phyloP scores from a whole-genome alignment of 1,140 invertebrate genomes.

The Aphaenogaster ashmeadi region DNA sequence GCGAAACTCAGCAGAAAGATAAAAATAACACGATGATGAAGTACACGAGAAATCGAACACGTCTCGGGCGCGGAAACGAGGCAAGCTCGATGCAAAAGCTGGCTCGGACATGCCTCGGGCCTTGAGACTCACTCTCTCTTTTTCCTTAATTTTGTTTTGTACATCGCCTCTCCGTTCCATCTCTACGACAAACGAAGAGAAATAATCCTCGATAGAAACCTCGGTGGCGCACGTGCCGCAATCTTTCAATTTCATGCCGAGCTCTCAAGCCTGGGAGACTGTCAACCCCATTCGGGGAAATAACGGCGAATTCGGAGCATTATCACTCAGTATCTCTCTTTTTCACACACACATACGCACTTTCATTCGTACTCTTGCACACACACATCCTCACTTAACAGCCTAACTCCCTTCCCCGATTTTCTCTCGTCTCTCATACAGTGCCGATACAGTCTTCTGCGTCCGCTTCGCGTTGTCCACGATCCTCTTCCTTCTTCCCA shows the following conservation, averaged over 20 bases:
- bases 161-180: slow-evolving; percentile 20
- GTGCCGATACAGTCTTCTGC: slow-evolving; percentile 41
- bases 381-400: not conserved
- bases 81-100: slow-evolving; percentile 21
- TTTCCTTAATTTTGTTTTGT: slow-evolving; percentile 65
- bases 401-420: not conserved
- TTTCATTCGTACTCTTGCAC: slow-evolving; percentile 22
- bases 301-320: slow-evolving; percentile 67
- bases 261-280: slow-evolving; percentile 61
- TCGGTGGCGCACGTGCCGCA: slow-evolving; percentile 38
- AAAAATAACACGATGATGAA: slow-evolving; percentile 70
- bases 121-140: slow-evolving; percentile 18
- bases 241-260: slow-evolving; percentile 53
- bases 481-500: not conserved
- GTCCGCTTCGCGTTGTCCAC: slow-evolving; percentile 25
- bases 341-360: not conserved
- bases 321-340: not conserved
- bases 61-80: slow-evolving; percentile 45
- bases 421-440: slow-evolving; percentile 11
- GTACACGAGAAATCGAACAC: slow-evolving; percentile 58
- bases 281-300: slow-evolving; percentile 74
- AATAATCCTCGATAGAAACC: slow-evolving; percentile 69
- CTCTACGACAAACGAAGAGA: not conserved
- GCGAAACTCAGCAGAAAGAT: slow-evolving; percentile 68
- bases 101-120: slow-evolving; percentile 29